Conservation (phyloP, 2,113 vertebrate species). For the Edolisoma coerulescens region DNA sequence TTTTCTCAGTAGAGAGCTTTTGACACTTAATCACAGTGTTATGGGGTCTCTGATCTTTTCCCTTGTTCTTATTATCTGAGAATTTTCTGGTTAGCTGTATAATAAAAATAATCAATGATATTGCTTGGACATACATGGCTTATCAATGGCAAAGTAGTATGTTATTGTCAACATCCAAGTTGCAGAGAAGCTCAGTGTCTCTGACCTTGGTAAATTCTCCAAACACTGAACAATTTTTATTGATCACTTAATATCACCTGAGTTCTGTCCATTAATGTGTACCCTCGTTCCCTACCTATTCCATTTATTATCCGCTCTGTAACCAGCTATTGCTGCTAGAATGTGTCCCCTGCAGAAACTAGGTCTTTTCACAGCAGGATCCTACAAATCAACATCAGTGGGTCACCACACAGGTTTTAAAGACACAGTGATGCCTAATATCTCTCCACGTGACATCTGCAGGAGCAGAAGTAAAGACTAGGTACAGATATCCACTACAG, state of each 20-base stretch:
- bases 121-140: background rate
- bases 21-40: background rate
- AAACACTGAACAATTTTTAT: slow-evolving; percentile 67
- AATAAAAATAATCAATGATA: background rate
- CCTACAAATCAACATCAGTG: slow-evolving; percentile 73
- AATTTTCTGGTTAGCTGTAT: background rate
- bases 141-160: background rate
- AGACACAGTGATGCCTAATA: slow-evolving; percentile 70
- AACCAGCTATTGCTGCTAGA: slow-evolving; percentile 69
- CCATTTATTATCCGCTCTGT: slow-evolving; percentile 75
- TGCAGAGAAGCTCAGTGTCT: slow-evolving; percentile 4
- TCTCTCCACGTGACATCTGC: slow-evolving; percentile 67
- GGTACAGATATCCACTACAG: slow-evolving; percentile 9
- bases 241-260: slow-evolving; percentile 69
- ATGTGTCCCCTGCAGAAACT: slow-evolving; percentile 72
- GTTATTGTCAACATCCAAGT: slow-evolving; percentile 31
- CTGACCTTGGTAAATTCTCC: slow-evolving; percentile 78
- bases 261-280: slow-evolving; percentile 65
- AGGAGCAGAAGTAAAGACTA: slow-evolving; percentile 67
- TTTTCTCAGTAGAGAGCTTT: background rate
- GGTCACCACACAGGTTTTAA: slow-evolving; percentile 69
- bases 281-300: slow-evolving; percentile 61
- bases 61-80: background rate
- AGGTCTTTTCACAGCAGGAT: slow-evolving; percentile 80
- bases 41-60: background rate